Evolutionary conservation across 2,797 vertebrate species (phyloP).

Genomic region (Triplophysa yarkandensis): DNA sequence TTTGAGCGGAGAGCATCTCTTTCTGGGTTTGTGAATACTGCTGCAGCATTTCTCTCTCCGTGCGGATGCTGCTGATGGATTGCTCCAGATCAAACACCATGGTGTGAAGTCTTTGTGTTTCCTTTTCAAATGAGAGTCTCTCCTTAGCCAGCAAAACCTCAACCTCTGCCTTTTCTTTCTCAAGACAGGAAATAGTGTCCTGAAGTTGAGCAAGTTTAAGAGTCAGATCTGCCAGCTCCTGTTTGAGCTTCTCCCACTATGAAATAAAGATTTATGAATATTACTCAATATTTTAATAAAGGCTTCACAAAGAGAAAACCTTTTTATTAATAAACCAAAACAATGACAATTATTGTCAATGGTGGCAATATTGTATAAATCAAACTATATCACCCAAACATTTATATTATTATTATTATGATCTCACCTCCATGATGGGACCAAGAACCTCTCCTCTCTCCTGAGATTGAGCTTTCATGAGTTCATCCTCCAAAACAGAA

Average conservation of each 20-base stretch:
- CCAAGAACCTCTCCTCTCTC: constrained; percentile 90
- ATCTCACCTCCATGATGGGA: constrained; percentile 85
- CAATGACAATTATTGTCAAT: no score
- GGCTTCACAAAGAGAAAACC: background rate
- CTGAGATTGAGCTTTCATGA: constrained; percentile 70
- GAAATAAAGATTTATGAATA: background rate
- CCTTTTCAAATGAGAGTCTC: constrained; percentile 64
- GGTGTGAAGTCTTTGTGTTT: constrained; percentile 71
- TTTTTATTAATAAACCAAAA: background rate
- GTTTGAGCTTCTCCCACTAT: constrained; percentile 78
- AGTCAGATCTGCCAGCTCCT: constrained; percentile 70
- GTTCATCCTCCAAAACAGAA: constrained; percentile 84
- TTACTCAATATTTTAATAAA: background rate
- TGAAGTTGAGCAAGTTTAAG: constrained; percentile 71
- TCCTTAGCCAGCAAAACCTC: constrained; percentile 66
- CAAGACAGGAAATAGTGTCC: constrained; percentile 67
- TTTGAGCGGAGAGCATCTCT: constrained; percentile 67
- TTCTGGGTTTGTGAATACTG: constrained; percentile 67
- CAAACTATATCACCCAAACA: no score
- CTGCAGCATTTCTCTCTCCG: constrained; percentile 71
- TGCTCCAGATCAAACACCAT: constrained; percentile 70
- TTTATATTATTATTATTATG: no score
- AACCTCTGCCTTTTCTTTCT: constrained; percentile 71
- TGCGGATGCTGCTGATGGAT: constrained; percentile 65
- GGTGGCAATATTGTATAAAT: no score